Evolutionary conservation across 1,140 invertebrate genomes (phyloP), one percentile per base, ranked within the genome.

Genomic region (Pogonus chalceus): DNA sequence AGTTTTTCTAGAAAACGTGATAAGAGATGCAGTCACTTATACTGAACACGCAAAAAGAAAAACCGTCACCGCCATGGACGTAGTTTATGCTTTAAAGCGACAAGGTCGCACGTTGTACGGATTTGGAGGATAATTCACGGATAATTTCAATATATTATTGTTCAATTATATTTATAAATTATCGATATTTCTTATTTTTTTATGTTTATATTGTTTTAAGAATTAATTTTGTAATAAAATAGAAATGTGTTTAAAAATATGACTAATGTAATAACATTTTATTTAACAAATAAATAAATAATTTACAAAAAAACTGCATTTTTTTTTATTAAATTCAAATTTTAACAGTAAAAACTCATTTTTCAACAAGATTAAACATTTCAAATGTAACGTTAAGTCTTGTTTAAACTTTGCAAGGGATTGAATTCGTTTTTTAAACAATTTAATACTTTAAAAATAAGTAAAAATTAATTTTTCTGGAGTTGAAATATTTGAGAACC

Each of bases 31-130:
- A n/a, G 83, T 89, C 49, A 88, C 84, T 12, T 88, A 88, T 71
- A 85, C 83, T 12, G 84, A 84, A 65, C 83, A 88, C 68, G 83
- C 84, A 58, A 88, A 87, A 72, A 72, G 86, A 56, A 90, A 89
- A 71, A 90, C 87, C n/a, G 79, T 81, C 35, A 90, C 87, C 14
- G 85, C 86, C 52, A 90, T 90, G 86, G 86, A 90, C 65, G 84
- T 90, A 7, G 87, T 90, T 20, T 89, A 89, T 63, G 87, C 87
- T 22, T 71, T 91, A 58, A 92, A 91, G 69, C 72, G 87, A 48
- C 88, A 90, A 73, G 88, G 88, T 24, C 74, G 85, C 22, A 82
- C 80, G 23, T 62, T 82, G 0, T 83, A 82, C 63, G 81, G 80
- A 57, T 83, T 82, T 56, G 80, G 80, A 43, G 79, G 79, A 58